Evolutionary conservation across 2,113 vertebrate species (phyloP).

Genomic region (Porphyrio hochstetteri): DNA sequence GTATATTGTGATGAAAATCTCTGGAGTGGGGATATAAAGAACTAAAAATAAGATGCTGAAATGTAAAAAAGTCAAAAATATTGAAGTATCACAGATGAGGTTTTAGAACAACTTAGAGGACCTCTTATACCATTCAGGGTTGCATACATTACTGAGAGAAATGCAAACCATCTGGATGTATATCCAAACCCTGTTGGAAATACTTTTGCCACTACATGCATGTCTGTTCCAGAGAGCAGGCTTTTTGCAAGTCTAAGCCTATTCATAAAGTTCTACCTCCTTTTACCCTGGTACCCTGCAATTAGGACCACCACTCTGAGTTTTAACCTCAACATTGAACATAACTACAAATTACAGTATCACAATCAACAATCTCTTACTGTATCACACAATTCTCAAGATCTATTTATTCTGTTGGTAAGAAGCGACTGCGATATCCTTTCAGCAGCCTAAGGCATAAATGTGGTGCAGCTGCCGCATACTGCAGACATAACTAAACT

Average conservation of each 20-base stretch:
- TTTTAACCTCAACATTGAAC: background rate
- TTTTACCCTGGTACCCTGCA: background rate
- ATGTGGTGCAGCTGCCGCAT: background rate
- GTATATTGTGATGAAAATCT: background rate
- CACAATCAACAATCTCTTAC: background rate
- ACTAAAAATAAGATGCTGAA: background rate
- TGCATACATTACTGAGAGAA: background rate
- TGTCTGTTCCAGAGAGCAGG: background rate
- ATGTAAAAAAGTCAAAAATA: background rate
- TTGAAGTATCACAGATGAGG: background rate
- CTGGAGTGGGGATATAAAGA: conserved; percentile 19
- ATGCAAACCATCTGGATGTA: background rate
- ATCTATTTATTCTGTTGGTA: background rate
- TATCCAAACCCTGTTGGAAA: background rate
- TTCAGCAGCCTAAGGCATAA: background rate
- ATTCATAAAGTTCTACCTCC: background rate
- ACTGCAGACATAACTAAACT: background rate
- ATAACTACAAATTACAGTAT: background rate
- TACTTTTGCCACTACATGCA: background rate
- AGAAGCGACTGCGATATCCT: background rate
- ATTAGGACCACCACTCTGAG: background rate
- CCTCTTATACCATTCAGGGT: background rate
- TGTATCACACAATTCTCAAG: background rate
- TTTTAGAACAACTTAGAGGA: background rate
- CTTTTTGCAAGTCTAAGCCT: background rate